Conservation (phyloP, 2,797 vertebrate species). For the Acipenser ruthenus region DNA sequence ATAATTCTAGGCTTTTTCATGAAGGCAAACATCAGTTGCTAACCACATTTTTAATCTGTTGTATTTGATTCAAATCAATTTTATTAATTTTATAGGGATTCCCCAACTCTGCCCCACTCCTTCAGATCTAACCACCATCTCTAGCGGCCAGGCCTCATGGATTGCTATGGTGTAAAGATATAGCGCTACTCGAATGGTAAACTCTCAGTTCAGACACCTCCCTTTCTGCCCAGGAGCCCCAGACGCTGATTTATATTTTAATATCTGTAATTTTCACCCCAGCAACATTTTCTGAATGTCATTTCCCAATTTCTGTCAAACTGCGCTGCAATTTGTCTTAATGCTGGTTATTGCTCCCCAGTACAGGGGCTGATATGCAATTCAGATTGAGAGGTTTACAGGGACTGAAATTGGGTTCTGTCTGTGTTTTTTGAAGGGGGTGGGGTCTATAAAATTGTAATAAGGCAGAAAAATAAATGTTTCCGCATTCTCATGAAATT, state of each 20-base stretch:
- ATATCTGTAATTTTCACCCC: constrained; percentile 85
- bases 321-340: constrained; percentile 79
- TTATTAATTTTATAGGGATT: too few relatives aligned
- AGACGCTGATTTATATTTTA: constrained; percentile 91
- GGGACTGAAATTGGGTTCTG: constrained; percentile 43
- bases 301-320: constrained; percentile 91
- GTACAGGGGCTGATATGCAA: constrained; percentile 69
- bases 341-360: constrained; percentile 79
- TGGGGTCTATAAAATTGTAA: not conserved
- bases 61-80: too few relatives aligned
- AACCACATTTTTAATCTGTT: too few relatives aligned
- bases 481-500: too few relatives aligned
- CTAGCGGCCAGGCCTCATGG: too few relatives aligned
- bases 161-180: too few relatives aligned
- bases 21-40: too few relatives aligned
- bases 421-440: not conserved
- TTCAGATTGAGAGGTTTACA: constrained; percentile 71
- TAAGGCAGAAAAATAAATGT: too few relatives aligned
- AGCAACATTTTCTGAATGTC: constrained; percentile 74
- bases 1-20: too few relatives aligned
- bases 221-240: constrained; percentile 33
- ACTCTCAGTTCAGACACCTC: constrained; percentile 29
- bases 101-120: too few relatives aligned
- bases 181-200: constrained; percentile 24
- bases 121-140: too few relatives aligned